A percentile compares a stretch with the other conserved stretches of the same genome.
phyloP scores from a whole-genome alignment of 2,113 vertebrate species.

The Loxodonta africana region DNA sequence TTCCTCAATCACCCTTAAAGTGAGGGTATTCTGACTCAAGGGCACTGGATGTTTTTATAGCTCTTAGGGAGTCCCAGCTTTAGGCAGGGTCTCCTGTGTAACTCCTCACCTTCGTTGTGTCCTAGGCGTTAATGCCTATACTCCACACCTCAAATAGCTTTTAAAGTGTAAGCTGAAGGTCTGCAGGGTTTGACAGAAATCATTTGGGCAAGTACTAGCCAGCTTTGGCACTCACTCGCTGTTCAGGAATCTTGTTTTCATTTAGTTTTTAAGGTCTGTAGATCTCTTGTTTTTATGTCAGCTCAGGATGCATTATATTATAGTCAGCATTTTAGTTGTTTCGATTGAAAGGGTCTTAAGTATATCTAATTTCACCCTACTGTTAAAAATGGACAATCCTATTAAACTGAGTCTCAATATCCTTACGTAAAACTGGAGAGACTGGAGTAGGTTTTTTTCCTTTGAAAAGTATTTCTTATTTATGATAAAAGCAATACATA shows the following conservation, averaged over 20 bases:
- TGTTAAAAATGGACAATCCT: neutral
- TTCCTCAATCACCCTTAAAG: neutral
- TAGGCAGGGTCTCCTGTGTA: neutral
- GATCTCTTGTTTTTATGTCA: neutral
- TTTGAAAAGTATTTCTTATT: constrained; percentile 12
- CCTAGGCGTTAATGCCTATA: neutral
- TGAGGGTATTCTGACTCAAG: neutral
- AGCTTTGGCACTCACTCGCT: neutral
- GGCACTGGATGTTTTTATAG: neutral
- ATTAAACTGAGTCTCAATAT: neutral
- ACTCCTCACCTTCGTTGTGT: neutral
- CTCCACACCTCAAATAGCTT: neutral
- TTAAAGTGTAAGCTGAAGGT: neutral
- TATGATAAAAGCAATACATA: neutral
- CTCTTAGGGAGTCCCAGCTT: neutral
- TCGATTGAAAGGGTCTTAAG: neutral
- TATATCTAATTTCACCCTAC: neutral
- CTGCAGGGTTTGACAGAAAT: constrained; percentile 2
- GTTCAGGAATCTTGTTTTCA: neutral
- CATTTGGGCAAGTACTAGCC: neutral
- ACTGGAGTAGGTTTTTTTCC: neutral
- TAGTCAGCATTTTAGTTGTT: neutral
- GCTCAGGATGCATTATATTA: neutral
- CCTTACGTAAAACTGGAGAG: neutral
- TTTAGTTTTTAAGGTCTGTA: constrained; percentile 9